Base-by-base conservation (phyloP, 2,888 invertebrate species). In the Pediacus dermestoides region DNA sequence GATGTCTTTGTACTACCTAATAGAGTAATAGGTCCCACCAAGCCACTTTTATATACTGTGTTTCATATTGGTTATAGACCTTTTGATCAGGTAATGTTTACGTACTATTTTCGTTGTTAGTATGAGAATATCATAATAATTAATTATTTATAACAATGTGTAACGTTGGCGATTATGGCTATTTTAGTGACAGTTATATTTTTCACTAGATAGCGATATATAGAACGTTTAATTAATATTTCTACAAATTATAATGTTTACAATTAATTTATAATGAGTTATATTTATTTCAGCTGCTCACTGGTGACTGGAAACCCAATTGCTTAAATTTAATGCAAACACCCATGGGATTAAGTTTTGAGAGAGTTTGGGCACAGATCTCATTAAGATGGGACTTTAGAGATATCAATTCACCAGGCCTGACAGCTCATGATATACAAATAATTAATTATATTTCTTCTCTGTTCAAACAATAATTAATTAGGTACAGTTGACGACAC, bases 41-140 rank as follows among this genome's bases (percentile, higher is more conserved):
- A 75, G 0, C 77, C 80, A 0, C 67, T 88, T 7, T 67, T 87
- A 0, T 80, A 84, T 58, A 78, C 79, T 4, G 88, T 88, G 87
- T 89, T 88, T 58, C 85, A 85, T 57, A 86, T 88, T 39, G 87
- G 85, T 7, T 73, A 79, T 43, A 71, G 74, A 10, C 78, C 81
- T 1, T 88, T 88, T 61, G 88, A 89, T 69, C 84, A 87, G 76
- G 85, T 85, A 55, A 25, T 28, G 33, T 26, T 43, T 30, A 9
- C 10, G n/a, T 10, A 23, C 23, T 9, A n/a, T 8, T 18, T 18
- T 18, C 8, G 4, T 18, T 18, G 8, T 18, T 18, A n/a, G n/a
- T n/a, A n/a, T n/a, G n/a, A n/a, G n/a, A n/a, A n/a, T n/a, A n/a
- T n/a, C n/a, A n/a, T n/a, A n/a, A n/a, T n/a, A n/a, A n/a, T n/a